Conservation (phyloP, 2,888 invertebrate species). For the Teinopalpus imperialis region DNA sequence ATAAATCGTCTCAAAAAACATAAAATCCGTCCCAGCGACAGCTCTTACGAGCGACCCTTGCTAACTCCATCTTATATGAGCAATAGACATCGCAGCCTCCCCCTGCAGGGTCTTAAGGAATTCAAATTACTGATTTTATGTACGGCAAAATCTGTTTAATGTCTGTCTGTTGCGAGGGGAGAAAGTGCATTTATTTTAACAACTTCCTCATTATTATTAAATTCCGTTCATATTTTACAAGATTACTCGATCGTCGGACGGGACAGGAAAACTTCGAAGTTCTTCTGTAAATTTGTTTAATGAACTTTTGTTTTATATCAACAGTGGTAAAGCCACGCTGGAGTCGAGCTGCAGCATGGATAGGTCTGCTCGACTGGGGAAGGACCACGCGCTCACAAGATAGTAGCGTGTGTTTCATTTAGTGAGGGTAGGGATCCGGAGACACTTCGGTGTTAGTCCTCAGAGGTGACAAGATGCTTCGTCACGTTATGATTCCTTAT, state of each 20-base stretch:
- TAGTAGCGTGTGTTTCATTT: too few species aligned
- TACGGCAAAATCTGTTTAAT: constrained; percentile 72
- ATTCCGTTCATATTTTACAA: constrained; percentile 26
- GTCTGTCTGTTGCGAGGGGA: constrained; percentile 43
- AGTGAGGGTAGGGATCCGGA: too few species aligned
- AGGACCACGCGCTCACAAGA: too few species aligned
- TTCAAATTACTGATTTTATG: constrained; percentile 79
- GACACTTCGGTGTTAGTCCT: too few species aligned
- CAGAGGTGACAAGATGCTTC: too few species aligned
- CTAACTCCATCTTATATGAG: constrained; percentile 39
- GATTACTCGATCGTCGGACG: neutral
- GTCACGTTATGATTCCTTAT: too few species aligned
- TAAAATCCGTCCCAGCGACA: constrained; percentile 13
- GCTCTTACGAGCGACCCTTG: constrained; percentile 32
- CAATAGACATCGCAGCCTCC: constrained; percentile 38
- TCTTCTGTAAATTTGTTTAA: neutral
- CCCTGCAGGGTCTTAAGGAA: constrained; percentile 62
- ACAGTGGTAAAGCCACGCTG: too few species aligned
- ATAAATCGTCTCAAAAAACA: constrained; percentile 15
- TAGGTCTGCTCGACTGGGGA: too few species aligned
- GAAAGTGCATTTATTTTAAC: constrained; percentile 28
- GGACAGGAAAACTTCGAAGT: neutral
- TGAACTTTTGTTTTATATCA: too few species aligned
- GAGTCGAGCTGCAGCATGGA: too few species aligned
- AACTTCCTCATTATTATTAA: constrained; percentile 26